A percentile compares a stretch with the other conserved stretches of the same genome.
Evolutionary conservation across 2,797 vertebrate species (phyloP).

Genomic region (Hyperoplus immaculatus): DNA sequence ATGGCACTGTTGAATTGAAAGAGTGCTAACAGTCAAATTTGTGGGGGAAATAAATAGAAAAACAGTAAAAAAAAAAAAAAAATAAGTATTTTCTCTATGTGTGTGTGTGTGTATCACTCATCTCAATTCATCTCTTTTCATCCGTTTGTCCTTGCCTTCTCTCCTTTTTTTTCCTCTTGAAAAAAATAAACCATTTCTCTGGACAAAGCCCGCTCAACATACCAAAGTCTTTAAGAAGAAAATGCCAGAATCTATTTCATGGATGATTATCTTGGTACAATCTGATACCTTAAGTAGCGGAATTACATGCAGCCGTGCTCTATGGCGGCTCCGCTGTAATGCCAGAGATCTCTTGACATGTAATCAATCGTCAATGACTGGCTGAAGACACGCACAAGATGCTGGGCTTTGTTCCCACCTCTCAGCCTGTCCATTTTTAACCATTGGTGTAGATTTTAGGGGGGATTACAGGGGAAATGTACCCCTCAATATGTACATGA

Average conservation of each 20-base stretch:
- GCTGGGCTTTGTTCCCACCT: constrained; percentile 37
- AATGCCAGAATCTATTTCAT: constrained; percentile 78
- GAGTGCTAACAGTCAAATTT: constrained; percentile 26
- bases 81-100: constrained; percentile 13
- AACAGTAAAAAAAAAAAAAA: neutral
- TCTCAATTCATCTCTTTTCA: constrained; percentile 45
- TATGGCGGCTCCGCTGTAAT: constrained; percentile 47
- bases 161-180: constrained; percentile 24
- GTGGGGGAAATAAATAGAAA: neutral
- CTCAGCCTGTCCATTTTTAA: too few relatives aligned
- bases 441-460: too few relatives aligned
- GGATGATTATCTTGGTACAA: constrained; percentile 80
- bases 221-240: constrained; percentile 65
- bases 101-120: constrained; percentile 1
- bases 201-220: constrained; percentile 63
- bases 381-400: constrained; percentile 70
- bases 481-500: too few relatives aligned
- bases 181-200: constrained; percentile 62
- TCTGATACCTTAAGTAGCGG: constrained; percentile 81
- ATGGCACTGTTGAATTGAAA: constrained; percentile 62
- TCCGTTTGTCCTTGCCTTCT: constrained; percentile 60
- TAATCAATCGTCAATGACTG: constrained; percentile 78
- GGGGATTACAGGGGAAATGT: too few relatives aligned
- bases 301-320: constrained; percentile 68
- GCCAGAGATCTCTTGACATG: constrained; percentile 74